Evolutionary conservation across 2,113 vertebrate species (phyloP).

Genomic region (Emberiza fucata): DNA sequence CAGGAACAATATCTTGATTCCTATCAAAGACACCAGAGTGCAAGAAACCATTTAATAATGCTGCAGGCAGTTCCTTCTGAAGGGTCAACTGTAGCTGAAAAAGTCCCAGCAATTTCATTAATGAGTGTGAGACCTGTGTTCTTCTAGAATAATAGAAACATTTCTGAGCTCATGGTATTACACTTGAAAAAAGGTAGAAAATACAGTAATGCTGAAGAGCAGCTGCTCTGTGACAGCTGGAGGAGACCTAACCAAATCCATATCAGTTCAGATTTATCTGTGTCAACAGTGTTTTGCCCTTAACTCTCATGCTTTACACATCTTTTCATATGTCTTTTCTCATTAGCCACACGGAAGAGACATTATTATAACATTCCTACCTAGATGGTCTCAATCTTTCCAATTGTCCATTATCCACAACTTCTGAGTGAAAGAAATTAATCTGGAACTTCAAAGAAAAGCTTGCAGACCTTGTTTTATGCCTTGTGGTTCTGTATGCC

Average conservation of each 20-base stretch:
- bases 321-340: background rate
- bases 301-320: background rate
- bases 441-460: background rate
- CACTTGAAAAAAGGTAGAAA: background rate
- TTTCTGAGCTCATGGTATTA: background rate
- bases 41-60: background rate
- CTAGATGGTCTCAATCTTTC: background rate
- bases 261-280: background rate
- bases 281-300: background rate
- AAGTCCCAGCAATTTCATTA: background rate
- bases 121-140: background rate
- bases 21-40: background rate
- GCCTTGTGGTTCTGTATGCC: background rate
- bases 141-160: background rate
- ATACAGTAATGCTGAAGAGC: background rate
- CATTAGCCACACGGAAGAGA: background rate
- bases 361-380: background rate
- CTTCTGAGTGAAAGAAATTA: background rate
- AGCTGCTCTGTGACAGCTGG: background rate
- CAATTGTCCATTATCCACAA: background rate
- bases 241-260: background rate
- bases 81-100: background rate
- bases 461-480: background rate
- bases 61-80: background rate
- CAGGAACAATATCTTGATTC: background rate